A percentile compares a stretch with the other conserved stretches of the same genome.
Conservation (phyloP, 2,888 invertebrate species). For the Orthosia incerta region DNA sequence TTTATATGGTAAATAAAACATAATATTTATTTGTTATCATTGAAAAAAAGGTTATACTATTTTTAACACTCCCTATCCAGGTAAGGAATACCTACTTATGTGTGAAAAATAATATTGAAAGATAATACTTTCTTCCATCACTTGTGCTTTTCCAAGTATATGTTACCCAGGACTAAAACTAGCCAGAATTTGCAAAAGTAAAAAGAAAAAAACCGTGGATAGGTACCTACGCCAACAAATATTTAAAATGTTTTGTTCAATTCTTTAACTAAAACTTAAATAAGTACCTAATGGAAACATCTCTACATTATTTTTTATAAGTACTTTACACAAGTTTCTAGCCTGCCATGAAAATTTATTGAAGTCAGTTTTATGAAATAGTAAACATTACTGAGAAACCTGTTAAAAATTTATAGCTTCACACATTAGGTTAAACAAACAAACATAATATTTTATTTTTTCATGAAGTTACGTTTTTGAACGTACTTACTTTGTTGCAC, state of each 20-base stretch:
- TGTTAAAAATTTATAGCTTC: neutral
- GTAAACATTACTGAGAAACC: conserved; percentile 11
- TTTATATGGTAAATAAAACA: too few relatives aligned
- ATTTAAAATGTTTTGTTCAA: neutral
- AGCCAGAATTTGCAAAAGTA: too few relatives aligned
- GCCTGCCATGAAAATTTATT: conserved; percentile 11
- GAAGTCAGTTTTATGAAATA: neutral
- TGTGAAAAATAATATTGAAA: too few relatives aligned
- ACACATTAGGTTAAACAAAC: conserved; percentile 12
- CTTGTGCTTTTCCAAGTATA: too few relatives aligned
- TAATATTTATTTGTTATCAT: too few relatives aligned
- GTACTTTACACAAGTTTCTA: neutral
- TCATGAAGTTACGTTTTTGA: conserved; percentile 57
- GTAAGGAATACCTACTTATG: too few relatives aligned
- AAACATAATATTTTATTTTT: conserved; percentile 10
- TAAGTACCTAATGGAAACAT: neutral
- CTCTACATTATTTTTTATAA: neutral
- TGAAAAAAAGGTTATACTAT: too few relatives aligned
- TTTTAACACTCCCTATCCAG: too few relatives aligned
- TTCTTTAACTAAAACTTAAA: neutral
- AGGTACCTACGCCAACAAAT: neutral
- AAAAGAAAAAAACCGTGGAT: neutral
- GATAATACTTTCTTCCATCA: too few relatives aligned
- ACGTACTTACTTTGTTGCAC: conserved; percentile 29
- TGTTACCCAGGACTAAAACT: too few relatives aligned